phyloP scores from a whole-genome alignment of 2,888 invertebrate genomes.

The Synergus umbraculus region DNA sequence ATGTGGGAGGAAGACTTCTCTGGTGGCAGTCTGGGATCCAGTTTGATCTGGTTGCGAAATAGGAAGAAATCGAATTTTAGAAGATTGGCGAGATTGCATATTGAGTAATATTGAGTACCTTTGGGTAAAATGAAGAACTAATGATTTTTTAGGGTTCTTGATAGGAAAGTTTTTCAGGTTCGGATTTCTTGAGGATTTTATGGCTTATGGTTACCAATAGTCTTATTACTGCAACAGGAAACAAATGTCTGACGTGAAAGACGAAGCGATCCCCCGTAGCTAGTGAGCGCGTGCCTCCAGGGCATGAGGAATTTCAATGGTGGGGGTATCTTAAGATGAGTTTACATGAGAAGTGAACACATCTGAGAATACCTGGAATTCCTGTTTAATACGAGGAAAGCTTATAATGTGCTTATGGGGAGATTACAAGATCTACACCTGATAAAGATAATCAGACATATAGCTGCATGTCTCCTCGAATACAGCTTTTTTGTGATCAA shows the following conservation, averaged over 20 bases:
- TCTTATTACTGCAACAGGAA: slow-evolving; percentile 3
- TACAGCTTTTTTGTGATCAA: too few relatives aligned
- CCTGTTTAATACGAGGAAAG: slow-evolving; percentile 40
- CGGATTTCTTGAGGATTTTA: slow-evolving; percentile 8
- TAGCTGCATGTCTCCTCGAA: neutral
- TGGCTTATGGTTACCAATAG: neutral
- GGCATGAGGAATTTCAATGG: slow-evolving; percentile 57
- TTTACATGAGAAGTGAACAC: slow-evolving; percentile 25
- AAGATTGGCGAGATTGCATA: too few relatives aligned
- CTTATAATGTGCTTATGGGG: neutral
- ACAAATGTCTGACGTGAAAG: slow-evolving; percentile 44
- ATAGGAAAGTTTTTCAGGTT: neutral
- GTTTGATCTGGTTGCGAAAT: too few relatives aligned
- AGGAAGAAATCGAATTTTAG: too few relatives aligned
- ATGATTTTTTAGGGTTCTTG: neutral
- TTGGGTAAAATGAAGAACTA: neutral
- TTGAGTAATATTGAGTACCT: too few relatives aligned
- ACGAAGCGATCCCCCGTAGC: slow-evolving; percentile 63
- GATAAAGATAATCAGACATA: neutral
- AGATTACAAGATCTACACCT: neutral
- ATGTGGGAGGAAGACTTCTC: neutral
- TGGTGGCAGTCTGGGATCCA: neutral
- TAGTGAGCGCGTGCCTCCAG: slow-evolving; percentile 66
- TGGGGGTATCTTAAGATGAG: slow-evolving; percentile 47
- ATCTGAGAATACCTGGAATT: slow-evolving; percentile 45